Evolutionary conservation across 1,140 invertebrate genomes (phyloP), one percentile per base, ranked within the genome.

Genomic region (Zeugodacus cucurbitae): DNA sequence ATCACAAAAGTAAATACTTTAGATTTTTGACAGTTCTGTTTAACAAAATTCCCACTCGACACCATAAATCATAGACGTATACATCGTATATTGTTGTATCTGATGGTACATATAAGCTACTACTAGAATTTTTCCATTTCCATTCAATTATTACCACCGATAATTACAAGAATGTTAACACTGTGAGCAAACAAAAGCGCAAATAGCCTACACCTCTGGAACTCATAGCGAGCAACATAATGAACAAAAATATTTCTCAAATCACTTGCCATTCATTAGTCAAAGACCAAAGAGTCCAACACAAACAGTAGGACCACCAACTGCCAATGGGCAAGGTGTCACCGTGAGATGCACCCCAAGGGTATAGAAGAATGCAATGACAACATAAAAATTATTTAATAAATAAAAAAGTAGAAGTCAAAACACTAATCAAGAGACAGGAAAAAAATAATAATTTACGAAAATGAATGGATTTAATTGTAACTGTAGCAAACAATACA

Each of bases 121-220:
- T 54, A 54, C 48, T 0, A 54, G 14, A 2, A 54, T 54, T 54
- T 3, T 54, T 4, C 48, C 48, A 54, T 54, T 54, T 17, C 74
- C 8, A 48, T 54, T 82, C 74, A 48, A 82, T 82, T 48, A 82
- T 82, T 48, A 29, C 44, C 74, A 82, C 22, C 44, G 26, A 82
- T 82, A 82, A 82, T 82, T 82, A 82, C 74, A 82, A 82, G 74
- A 82, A 82, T 82, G 74, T 82, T 82, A 82, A 82, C 74, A 82
- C 74, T 82, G 41, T 26, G n/a, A 26, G 41, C 74, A 82, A 82
- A 82, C 41, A 48, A 82, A 82, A 29, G 3, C 11, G n/a, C 11
- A 29, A 48, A 82, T 8, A 26, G 8, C 6, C 32, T 29, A 14
- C 11, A 82, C 11, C 70, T 48, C 48, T 5, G 22, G 74, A 82